Evolutionary conservation across 2,113 vertebrate genomes (phyloP), one percentile per base, ranked within the genome.

Genomic region (Periophthalmus modestus): DNA sequence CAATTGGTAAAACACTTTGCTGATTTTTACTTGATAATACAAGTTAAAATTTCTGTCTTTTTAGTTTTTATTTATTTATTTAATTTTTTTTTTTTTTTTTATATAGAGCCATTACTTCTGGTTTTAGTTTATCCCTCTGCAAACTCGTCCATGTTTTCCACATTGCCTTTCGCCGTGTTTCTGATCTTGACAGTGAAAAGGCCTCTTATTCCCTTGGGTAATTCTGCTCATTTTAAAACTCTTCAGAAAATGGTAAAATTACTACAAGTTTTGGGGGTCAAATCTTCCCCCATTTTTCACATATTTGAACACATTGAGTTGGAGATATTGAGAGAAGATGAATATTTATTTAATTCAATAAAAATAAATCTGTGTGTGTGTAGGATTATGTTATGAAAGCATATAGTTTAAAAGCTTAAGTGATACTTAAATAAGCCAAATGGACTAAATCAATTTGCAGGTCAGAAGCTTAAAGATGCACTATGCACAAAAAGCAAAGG

Each of bases 151-250:
- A n/a, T 11, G n/a, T 21, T 57, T 23, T 12, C 23, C 54, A 57
- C 54, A 57, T 57, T 57, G n/a, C 54, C n/a, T 57, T 23, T 57
- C 12, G 19, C 52, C 7, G 52, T 43, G 39, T n/a, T 43, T 10
- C 54, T 57, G 28, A 28, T 28, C 54, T 57, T 57, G 5, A 57
- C 54, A 12, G 54, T 57, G 54, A 57, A 57, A 57, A 57, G 10
- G 54, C n/a, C 23, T 65, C 46, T 58, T 48, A 15, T 71, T 68
- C 52, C 16, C 9, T 43, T 54, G 24, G n/a, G 55, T 66, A 46
- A 57, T 66, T 43, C 4, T 57, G 52, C 50, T 80, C 71, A 69
- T 80, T 10, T 74, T 61, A n/a, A n/a, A 61, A 46, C 33, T 58
- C 24, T 71, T n/a, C n/a, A n/a, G n/a, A n/a, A 63, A 16, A 55